Percentiles rank a stretch among this genome's conserved stretches.
Evolutionary conservation across 1,140 invertebrate species (phyloP).

Genomic region (Euwallacea similis): DNA sequence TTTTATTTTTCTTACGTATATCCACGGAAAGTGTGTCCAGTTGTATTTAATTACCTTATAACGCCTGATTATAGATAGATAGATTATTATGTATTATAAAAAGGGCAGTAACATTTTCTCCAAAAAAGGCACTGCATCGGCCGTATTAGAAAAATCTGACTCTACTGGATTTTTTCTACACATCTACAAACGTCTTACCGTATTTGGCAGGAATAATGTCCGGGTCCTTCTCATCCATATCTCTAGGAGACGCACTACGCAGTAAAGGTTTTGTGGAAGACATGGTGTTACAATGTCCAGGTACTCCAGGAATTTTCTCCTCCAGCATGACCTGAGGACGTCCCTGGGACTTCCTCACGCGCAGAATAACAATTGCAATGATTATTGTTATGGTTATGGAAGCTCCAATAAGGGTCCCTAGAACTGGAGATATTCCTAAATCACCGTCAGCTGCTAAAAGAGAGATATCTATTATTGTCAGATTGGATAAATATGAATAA

Average conservation of each 20-base stretch:
- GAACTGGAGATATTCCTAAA: conserved; percentile 58
- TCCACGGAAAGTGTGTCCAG: no score
- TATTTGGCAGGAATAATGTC: conserved; percentile 75
- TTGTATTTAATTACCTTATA: no score
- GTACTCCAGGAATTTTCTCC: conserved; percentile 38
- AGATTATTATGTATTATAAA: background rate
- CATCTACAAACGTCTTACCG: conserved; percentile 53
- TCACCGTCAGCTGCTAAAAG: conserved; percentile 59
- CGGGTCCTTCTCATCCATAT: conserved; percentile 68
- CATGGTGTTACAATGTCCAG: conserved; percentile 45
- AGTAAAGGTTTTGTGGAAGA: conserved; percentile 53
- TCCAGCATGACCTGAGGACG: conserved; percentile 38
- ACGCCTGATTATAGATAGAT: no score
- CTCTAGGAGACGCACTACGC: conserved; percentile 54
- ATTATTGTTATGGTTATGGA: conserved; percentile 59
- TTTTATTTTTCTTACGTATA: no score
- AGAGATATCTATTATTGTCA: background rate
- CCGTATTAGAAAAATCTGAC: background rate
- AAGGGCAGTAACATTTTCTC: background rate
- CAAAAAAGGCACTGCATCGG: background rate
- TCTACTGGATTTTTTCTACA: background rate
- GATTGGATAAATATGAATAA: no score
- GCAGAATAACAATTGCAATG: conserved; percentile 57
- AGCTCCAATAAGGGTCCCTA: conserved; percentile 60
- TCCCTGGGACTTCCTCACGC: conserved; percentile 54